A percentile compares a stretch with the other conserved stretches of the same genome.
Evolutionary conservation across 2,113 vertebrate genomes (phyloP).

Genomic region (Silurus meridionalis): DNA sequence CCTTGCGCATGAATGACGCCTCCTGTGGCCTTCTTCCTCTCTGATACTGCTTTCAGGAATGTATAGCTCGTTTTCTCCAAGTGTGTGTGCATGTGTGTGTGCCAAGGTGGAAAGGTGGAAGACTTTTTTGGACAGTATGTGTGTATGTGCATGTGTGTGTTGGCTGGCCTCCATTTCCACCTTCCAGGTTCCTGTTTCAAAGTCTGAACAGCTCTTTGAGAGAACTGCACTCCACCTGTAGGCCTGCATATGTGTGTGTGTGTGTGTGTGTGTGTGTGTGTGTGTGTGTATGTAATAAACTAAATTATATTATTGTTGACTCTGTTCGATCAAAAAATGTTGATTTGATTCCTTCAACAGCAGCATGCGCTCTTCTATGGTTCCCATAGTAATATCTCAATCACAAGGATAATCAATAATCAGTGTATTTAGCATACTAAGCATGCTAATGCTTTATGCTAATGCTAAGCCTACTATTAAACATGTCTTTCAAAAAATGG

Average conservation of each 20-base stretch:
- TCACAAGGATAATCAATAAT: neutral
- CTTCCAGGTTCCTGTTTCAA: conserved; percentile 35
- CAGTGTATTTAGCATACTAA: no score
- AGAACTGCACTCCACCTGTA: conserved; percentile 28
- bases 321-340: neutral
- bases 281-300: neutral
- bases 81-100: neutral
- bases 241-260: conserved; percentile 6
- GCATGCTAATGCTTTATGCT: no score
- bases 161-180: conserved; percentile 45
- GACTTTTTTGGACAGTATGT: neutral
- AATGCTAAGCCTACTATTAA: no score
- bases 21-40: conserved; percentile 31
- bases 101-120: conserved; percentile 25
- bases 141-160: conserved; percentile 23
- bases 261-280: conserved; percentile 23
- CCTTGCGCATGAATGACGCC: conserved; percentile 16
- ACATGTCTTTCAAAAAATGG: no score
- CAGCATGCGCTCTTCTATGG: neutral
- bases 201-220: conserved; percentile 29
- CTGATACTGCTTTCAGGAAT: conserved; percentile 38
- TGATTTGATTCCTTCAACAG: neutral
- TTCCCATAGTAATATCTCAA: conserved; percentile 6
- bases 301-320: neutral
- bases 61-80: conserved; percentile 15